Evolutionary conservation across 2,797 vertebrate genomes (phyloP), one percentile per base, ranked within the genome.

Genomic region (Myotis planiceps): DNA sequence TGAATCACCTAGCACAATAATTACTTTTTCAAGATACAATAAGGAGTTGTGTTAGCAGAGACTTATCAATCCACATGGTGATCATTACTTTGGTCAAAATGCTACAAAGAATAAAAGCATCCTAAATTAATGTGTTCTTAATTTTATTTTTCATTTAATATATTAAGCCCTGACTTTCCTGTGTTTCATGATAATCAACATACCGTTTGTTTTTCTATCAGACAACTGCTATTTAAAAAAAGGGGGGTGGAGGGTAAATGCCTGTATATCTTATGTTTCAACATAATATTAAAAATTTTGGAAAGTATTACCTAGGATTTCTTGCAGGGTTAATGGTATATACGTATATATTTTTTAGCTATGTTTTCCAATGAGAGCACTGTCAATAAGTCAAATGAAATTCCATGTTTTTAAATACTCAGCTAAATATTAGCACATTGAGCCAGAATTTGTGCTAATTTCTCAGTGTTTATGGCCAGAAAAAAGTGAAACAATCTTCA

Each of bases 91-190:
- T 69, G 12, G 51, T 55, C 15, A 58, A 81, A 90, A 76, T 65
- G 18, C 71, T 76, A 3, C 19, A 0, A 34, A 76, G n/a, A 49
- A 80, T 66, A 51, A 92, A 92, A 34, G 9, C 15, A n/a, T 75
- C 18, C 63, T 34, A 88, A 63, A 49, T 94, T 25, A 92, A 51
- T 74, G 39, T 86, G 60, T n/a, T 51, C 49, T 96, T 83, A 12
- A 47, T 80, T 95, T 79, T 34, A 66, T 58, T 49, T 91, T 82
- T 78, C 9, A 45, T 71, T 93, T 55, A 34, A 58, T 71, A 76
- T 18, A 81, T 23, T 23, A 83, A 71, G 15, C 13, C 47, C 3
- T 69, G 14, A 69, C 69, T 86, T 92, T n/a, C 10, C 23, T 27
- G 0, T 82, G 39, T 93, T 76, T 65, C 2, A 47, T n/a, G 37